Percentiles rank a stretch among this genome's conserved stretches.
Evolutionary conservation across 2,113 vertebrate genomes (phyloP).

Genomic region (Myotis yumanensis): DNA sequence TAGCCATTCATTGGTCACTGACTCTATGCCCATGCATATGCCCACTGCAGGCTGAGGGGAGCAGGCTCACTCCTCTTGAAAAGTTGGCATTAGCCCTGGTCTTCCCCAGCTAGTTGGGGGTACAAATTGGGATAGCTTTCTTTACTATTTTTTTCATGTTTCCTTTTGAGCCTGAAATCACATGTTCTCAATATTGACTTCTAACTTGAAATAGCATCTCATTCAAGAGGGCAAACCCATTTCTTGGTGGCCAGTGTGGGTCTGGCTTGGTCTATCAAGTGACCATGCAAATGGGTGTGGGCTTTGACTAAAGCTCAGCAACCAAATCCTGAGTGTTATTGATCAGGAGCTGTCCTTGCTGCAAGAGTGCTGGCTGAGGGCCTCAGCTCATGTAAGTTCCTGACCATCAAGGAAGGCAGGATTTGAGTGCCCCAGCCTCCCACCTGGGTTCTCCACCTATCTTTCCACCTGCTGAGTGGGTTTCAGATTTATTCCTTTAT

Average conservation of each 20-base stretch:
- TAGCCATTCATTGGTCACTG: conserved; percentile 18
- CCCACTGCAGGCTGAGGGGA: not conserved
- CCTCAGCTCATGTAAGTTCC: not conserved
- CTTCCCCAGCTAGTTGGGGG: not conserved
- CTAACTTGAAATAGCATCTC: not conserved
- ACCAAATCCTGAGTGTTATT: not conserved
- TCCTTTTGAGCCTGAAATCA: conserved; percentile 53
- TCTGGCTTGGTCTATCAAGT: not conserved
- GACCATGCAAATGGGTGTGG: not conserved
- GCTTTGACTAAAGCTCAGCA: not conserved
- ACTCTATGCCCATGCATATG: conserved; percentile 40
- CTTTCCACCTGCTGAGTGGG: not conserved
- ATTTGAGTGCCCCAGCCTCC: accelerated
- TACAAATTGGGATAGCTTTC: not conserved
- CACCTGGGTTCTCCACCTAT: not conserved
- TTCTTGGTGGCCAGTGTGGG: not conserved
- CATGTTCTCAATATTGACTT: not conserved
- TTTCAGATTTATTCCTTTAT: not conserved
- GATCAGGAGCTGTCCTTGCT: not conserved
- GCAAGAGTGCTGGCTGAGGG: not conserved
- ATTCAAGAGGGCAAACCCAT: not conserved
- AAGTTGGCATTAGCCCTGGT: conserved; percentile 48
- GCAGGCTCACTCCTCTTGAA: conserved; percentile 2
- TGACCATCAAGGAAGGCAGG: not conserved
- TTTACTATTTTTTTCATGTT: conserved; percentile 60